These are phyloP conservation scores for Leucophenga varia DNA, from an alignment of 1,140 invertebrate genomes.

Conservation along the genomic window DNA sequence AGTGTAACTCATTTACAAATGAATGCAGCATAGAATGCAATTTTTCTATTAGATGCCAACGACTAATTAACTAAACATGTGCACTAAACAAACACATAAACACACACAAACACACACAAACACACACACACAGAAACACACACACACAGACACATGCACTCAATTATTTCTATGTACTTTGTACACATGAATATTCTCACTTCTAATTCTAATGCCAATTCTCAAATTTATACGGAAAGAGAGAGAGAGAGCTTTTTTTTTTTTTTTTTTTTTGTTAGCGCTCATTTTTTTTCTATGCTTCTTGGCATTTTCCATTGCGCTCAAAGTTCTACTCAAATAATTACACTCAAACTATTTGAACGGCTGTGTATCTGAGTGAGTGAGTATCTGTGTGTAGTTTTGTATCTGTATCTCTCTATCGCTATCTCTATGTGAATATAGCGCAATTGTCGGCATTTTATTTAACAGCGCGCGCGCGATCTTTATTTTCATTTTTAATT, in stretches of 20 bases:
- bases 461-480: constrained; percentile 10
- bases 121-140: constrained; percentile 1
- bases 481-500: constrained; percentile 5
- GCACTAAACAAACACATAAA: too few relatives aligned
- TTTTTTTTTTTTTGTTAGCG: too few relatives aligned
- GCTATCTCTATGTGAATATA: constrained; percentile 8
- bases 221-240: too few relatives aligned
- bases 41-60: too few relatives aligned
- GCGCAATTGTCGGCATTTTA: too few relatives aligned
- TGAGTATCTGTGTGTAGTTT: too few relatives aligned
- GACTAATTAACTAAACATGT: too few relatives aligned
- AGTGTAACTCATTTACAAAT: too few relatives aligned
- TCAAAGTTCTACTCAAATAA: constrained; percentile 44
- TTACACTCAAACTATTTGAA: too few relatives aligned
- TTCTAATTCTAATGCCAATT: constrained; percentile 23
- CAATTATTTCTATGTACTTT: background rate
- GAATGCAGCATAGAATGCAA: too few relatives aligned
- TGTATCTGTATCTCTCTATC: background rate
- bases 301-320: constrained; percentile 47
- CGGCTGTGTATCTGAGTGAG: too few relatives aligned
- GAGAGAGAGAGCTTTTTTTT: too few relatives aligned
- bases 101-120: constrained; percentile 1
- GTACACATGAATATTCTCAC: constrained; percentile 1
- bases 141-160: constrained; percentile 23
- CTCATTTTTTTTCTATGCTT: constrained; percentile 8